These are phyloP conservation scores for Tetrao urogallus DNA, from an alignment of 2,113 vertebrate genomes.

Conservation along the genomic window DNA sequence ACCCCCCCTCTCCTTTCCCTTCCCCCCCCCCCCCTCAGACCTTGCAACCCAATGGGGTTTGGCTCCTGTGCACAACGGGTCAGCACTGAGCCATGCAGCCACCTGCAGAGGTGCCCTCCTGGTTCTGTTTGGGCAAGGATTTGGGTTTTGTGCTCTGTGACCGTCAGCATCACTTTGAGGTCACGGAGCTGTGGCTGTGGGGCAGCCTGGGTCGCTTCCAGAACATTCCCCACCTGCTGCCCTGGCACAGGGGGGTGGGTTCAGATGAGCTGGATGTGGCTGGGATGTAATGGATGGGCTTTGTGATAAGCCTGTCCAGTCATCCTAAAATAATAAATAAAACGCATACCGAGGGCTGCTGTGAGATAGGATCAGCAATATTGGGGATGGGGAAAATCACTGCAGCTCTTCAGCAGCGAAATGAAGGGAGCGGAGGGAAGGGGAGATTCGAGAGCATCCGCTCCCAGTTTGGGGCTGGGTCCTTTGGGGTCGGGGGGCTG, in stretches of 20 bases:
- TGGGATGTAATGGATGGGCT: conserved; percentile 40
- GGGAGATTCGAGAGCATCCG: not conserved
- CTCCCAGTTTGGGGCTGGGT: not conserved
- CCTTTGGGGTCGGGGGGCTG: not conserved
- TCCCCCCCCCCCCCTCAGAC: too few species aligned
- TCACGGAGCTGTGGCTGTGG: too few species aligned
- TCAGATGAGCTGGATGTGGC: not conserved
- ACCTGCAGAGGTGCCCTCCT: not conserved
- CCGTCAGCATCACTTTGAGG: not conserved
- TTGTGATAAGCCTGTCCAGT: conserved; percentile 33
- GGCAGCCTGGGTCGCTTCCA: not conserved
- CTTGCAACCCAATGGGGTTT: not conserved
- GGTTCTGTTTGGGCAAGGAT: not conserved
- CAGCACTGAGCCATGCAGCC: not conserved
- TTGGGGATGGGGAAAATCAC: conserved; percentile 13
- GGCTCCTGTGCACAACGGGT: not conserved
- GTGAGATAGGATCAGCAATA: conserved; percentile 39
- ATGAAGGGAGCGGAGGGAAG: not conserved
- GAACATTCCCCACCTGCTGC: not conserved
- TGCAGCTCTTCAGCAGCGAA: not conserved
- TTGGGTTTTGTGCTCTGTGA: not conserved
- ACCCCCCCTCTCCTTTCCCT: too few species aligned
- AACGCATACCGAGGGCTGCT: not conserved
- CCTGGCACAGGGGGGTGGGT: fast-evolving
- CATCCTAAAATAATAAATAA: conserved; percentile 60